These are phyloP conservation scores for Syngnathoides biaculeatus DNA, from an alignment of 2,113 vertebrate species.

Conservation along the genomic window DNA sequence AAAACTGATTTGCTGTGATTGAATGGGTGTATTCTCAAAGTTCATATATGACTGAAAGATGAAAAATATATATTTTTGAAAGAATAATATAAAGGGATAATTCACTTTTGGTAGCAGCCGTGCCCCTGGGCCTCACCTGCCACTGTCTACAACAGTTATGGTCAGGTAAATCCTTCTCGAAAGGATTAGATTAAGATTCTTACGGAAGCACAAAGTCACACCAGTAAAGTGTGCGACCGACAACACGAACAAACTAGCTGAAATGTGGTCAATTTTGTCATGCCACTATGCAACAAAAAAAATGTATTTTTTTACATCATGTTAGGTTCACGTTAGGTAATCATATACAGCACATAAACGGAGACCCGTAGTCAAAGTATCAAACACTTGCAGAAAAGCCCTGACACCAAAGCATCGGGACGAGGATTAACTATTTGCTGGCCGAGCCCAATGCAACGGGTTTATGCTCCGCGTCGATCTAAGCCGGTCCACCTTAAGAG, in stretches of 20 bases:
- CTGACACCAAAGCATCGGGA: slow-evolving; percentile 24
- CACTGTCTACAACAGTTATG: slow-evolving; percentile 42
- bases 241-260: neutral
- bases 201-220: slow-evolving; percentile 51
- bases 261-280: neutral
- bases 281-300: no score
- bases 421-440: slow-evolving; percentile 72
- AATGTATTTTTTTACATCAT: neutral
- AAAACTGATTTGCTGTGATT: neutral
- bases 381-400: slow-evolving; percentile 20
- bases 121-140: neutral
- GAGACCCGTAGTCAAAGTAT: neutral
- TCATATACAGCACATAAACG: neutral
- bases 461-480: slow-evolving; percentile 50
- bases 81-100: neutral
- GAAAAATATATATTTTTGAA: neutral
- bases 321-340: neutral
- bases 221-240: slow-evolving; percentile 30
- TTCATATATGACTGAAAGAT: neutral
- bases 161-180: slow-evolving; percentile 56
- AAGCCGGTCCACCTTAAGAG: slow-evolving; percentile 76
- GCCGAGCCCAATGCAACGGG: slow-evolving; percentile 20
- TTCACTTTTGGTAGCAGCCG: slow-evolving; percentile 1
- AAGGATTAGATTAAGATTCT: slow-evolving; percentile 71
- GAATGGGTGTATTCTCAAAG: neutral